These are phyloP conservation scores for Dermatophagoides farinae DNA, from an alignment of 1,140 invertebrate genomes.

Conservation along the genomic window DNA sequence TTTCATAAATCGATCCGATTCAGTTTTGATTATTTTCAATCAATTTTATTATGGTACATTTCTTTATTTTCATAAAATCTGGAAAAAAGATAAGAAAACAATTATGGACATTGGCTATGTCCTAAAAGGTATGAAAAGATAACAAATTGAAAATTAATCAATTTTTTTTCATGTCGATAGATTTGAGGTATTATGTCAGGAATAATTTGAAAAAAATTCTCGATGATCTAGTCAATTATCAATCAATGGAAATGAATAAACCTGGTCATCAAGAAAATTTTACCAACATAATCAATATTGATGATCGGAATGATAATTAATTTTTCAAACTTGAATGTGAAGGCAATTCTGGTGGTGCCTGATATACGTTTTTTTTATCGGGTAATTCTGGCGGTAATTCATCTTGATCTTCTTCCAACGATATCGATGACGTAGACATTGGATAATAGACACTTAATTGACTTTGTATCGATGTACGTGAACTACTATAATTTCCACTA, in stretches of 20 bases:
- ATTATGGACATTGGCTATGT: slow-evolving; percentile 34
- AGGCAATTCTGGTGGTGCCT: background rate
- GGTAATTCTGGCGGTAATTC: too few species aligned
- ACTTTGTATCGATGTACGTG: slow-evolving; percentile 2
- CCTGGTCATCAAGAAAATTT: background rate
- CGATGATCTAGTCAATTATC: background rate
- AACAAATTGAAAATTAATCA: background rate
- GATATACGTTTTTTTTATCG: too few species aligned
- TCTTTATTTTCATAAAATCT: slow-evolving; percentile 29
- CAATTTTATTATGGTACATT: slow-evolving; percentile 31
- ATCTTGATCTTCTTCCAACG: too few species aligned
- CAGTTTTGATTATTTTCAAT: slow-evolving; percentile 31
- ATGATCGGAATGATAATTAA: background rate
- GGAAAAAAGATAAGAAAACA: slow-evolving; percentile 34
- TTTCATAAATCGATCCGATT: slow-evolving; percentile 28
- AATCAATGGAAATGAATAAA: background rate
- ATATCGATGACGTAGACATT: too few species aligned
- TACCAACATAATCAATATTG: slow-evolving; percentile 5
- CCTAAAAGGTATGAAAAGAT: slow-evolving; percentile 32
- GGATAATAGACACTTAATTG: background rate
- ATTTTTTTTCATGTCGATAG: slow-evolving; percentile 13
- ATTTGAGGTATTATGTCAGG: slow-evolving; percentile 10
- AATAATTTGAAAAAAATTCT: slow-evolving; percentile 2
- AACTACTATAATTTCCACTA: slow-evolving; percentile 4
- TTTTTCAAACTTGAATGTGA: background rate